phyloP scores from a whole-genome alignment of 2,113 vertebrate species.

The Gymnogyps californianus region DNA sequence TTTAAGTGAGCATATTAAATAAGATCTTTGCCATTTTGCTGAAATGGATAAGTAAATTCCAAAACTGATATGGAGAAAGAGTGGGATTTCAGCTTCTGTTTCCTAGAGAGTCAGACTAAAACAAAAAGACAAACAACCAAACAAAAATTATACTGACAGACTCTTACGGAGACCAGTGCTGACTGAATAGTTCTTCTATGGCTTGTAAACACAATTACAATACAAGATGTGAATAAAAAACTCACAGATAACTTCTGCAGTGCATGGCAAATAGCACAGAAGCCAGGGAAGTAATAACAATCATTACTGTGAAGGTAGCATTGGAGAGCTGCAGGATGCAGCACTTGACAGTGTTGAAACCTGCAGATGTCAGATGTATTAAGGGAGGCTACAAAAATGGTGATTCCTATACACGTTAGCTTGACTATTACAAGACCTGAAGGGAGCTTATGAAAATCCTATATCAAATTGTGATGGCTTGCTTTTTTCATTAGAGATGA shows the following conservation, averaged over 20 bases:
- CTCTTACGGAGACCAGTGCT: not conserved
- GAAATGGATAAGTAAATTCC: not conserved
- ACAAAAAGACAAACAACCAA: not conserved
- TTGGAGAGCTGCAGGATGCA: not conserved
- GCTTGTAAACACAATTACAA: not conserved
- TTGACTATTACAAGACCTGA: not conserved
- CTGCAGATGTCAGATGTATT: not conserved
- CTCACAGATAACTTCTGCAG: not conserved
- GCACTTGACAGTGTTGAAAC: not conserved
- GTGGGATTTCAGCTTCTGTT: not conserved
- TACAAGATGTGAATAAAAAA: not conserved
- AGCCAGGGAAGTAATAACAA: not conserved
- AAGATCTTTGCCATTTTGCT: not conserved
- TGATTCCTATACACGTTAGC: accelerated
- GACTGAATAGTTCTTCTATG: not conserved
- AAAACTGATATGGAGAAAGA: not conserved
- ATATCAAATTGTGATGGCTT: not conserved
- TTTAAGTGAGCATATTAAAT: not conserved
- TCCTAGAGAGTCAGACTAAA: not conserved
- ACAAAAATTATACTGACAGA: not conserved
- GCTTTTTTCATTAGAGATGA: not conserved
- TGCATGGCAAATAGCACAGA: not conserved
- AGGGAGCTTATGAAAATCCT: not conserved
- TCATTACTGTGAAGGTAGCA: not conserved
- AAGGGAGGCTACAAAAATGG: not conserved